phyloP scores from a whole-genome alignment of 1,140 invertebrate genomes.

The Gryon sp. region DNA sequence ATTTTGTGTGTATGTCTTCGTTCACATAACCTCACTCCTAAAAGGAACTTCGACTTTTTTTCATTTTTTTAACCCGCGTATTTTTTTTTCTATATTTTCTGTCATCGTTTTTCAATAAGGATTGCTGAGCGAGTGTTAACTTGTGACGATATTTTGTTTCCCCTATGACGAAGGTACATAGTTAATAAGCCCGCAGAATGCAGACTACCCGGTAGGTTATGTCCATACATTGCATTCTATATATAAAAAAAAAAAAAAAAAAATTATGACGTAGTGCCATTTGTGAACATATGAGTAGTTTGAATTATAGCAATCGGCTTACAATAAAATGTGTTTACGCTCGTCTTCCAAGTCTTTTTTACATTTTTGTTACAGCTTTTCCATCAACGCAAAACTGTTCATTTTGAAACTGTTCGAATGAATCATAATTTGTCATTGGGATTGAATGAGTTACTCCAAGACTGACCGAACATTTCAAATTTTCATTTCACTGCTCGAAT shows the following conservation, averaged over 20 bases:
- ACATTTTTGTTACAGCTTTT: slow-evolving; percentile 3
- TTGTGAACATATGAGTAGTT: no score
- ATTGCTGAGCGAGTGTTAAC: slow-evolving; percentile 47
- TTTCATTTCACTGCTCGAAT: no score
- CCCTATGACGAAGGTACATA: slow-evolving; percentile 33
- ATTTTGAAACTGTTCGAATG: no score
- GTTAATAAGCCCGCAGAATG: slow-evolving; percentile 35
- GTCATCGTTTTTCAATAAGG: slow-evolving; percentile 31
- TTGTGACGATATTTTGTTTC: slow-evolving; percentile 32
- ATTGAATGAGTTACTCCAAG: no score
- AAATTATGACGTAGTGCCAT: slow-evolving; percentile 40
- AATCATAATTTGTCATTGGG: no score
- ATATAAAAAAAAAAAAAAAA: slow-evolving; percentile 7
- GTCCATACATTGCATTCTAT: slow-evolving; percentile 25
- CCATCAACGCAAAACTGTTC: no score
- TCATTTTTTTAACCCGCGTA: slow-evolving; percentile 33
- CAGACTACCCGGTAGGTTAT: slow-evolving; percentile 42
- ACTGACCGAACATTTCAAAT: no score
- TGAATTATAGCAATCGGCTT: no score
- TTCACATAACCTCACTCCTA: slow-evolving; percentile 26
- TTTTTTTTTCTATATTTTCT: slow-evolving; percentile 13
- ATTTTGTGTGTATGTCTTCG: slow-evolving; percentile 24
- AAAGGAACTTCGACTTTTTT: slow-evolving; percentile 54
- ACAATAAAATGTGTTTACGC: no score
- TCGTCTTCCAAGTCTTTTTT: no score